Evolutionary conservation across 2,888 invertebrate genomes (phyloP).

Genomic region (Boloria euphrosyne): DNA sequence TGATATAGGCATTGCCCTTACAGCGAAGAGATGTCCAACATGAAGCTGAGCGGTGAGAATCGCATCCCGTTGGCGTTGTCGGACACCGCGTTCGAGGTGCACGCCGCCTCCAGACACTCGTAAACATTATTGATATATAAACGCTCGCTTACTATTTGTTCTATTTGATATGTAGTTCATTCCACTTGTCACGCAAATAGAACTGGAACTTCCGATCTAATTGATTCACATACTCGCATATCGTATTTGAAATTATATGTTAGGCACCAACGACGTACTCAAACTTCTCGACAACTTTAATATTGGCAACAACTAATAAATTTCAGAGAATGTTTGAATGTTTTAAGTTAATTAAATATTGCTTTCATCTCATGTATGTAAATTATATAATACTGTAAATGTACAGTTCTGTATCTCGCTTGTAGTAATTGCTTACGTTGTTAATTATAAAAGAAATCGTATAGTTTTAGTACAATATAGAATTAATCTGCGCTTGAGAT

Average conservation of each 20-base stretch:
- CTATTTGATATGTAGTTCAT: slow-evolving; percentile 30
- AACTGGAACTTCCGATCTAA: slow-evolving; percentile 10
- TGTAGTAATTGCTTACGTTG: slow-evolving; percentile 12
- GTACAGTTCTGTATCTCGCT: slow-evolving; percentile 18
- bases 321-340: background rate
- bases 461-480: background rate
- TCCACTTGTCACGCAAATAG: slow-evolving; percentile 32
- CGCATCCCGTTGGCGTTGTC: slow-evolving; percentile 79
- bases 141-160: slow-evolving; percentile 51
- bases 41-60: slow-evolving; percentile 76
- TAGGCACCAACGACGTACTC: background rate
- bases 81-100: slow-evolving; percentile 80
- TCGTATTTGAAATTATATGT: background rate
- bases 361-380: background rate
- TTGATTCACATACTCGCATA: slow-evolving; percentile 5
- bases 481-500: background rate
- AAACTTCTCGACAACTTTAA: background rate
- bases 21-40: slow-evolving; percentile 80
- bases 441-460: slow-evolving; percentile 20
- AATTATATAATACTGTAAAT: slow-evolving; percentile 8
- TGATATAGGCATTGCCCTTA: slow-evolving; percentile 51
- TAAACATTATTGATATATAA: slow-evolving; percentile 59
- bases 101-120: slow-evolving; percentile 78
- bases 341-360: background rate
- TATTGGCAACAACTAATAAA: background rate